Evolutionary conservation across 1,140 invertebrate species (phyloP), one percentile per base, ranked within the genome.

Genomic region (Ceratina calcarata): DNA sequence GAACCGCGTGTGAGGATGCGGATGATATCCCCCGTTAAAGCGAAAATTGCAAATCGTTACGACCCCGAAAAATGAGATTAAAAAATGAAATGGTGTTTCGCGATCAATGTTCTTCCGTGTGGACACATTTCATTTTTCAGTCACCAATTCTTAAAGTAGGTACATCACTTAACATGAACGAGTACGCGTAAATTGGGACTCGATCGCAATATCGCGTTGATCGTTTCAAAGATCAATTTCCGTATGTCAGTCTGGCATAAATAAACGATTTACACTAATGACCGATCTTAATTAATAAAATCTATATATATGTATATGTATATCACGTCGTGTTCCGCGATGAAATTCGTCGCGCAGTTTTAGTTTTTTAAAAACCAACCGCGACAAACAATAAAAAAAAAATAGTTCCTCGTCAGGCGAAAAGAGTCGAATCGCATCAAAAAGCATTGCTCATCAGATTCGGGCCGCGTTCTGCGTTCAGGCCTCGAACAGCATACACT

Each of bases 81-180:
- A 68, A 68, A 68, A 68, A 68, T 68, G 66, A 68, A 68, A 68
- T 53, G 66, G 24, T n/a, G 66, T 53, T 53, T 12, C 16, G 15
- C 3, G 22, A 24, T 16, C 16, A 0, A 18, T 2, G 2, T 18
- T 53, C 66, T 20, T 51, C 66, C 6, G 8, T 16, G 15, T 18
- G 49, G 53, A 27, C 22, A 53, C 49, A 68, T 68, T 53, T 68
- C 66, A 68, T 68, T 68, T 68, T 68, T 68, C 66, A 53, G 3
- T 68, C 49, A 68, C 51, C 16, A 13, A 27, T 8, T 67, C 45
- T 67, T 68, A 68, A 45, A 45, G 37, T 45, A 45, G 37, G 3
- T 10, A 45, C 37, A 45, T 45, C 37, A 45, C 37, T 45, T 45
- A 53, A n/a, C 13, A 13, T 27, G 53, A 22, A 53, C 22, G 49